Conservation (phyloP, 2,797 vertebrate species). For the Neosilurus hyrtlii region DNA sequence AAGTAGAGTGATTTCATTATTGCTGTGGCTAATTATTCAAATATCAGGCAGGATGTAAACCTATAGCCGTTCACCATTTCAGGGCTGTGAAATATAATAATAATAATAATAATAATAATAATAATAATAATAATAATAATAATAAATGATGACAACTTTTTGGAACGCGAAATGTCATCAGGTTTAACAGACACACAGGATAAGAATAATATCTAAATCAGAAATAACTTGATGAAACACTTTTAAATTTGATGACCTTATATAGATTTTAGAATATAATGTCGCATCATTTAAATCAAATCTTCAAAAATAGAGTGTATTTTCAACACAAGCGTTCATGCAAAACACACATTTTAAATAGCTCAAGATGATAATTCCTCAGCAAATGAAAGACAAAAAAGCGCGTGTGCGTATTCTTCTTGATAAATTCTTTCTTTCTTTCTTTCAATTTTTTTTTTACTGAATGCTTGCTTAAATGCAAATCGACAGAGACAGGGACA, state of each 20-base stretch:
- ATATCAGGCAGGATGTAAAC: conserved; percentile 7
- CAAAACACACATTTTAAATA: neutral
- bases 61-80: neutral
- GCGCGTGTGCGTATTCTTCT: too few species aligned
- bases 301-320: neutral
- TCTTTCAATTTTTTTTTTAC: neutral
- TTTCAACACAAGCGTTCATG: neutral
- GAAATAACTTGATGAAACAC: neutral
- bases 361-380: neutral
- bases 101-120: conserved; percentile 14
- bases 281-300: neutral
- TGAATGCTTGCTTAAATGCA: neutral
- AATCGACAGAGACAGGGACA: conserved; percentile 53
- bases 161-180: too few species aligned
- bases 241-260: neutral
- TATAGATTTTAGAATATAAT: neutral
- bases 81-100: neutral
- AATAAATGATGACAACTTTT: too few species aligned
- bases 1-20: conserved; percentile 39
- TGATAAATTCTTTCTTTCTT: too few species aligned
- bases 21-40: conserved; percentile 36
- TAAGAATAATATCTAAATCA: neutral
- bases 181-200: neutral
- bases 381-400: neutral
- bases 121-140: conserved; percentile 14